Evolutionary conservation across 2,888 invertebrate genomes (phyloP).

Genomic region (Drosophila falleni): DNA sequence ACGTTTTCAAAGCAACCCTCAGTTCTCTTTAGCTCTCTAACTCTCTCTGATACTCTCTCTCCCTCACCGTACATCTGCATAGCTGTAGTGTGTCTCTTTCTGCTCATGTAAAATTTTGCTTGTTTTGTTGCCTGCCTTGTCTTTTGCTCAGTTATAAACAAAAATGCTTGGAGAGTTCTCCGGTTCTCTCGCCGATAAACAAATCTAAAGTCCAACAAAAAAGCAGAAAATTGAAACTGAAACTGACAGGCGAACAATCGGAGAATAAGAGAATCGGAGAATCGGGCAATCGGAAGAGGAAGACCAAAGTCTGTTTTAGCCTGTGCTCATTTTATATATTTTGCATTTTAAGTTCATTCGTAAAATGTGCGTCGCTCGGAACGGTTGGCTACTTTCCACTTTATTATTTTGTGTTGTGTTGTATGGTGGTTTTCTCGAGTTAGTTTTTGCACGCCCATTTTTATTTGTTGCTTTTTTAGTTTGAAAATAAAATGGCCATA

Average conservation of each 20-base stretch:
- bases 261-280: slow-evolving; percentile 6
- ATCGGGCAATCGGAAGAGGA: neutral
- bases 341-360: slow-evolving; percentile 79
- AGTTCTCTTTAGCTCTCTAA: neutral
- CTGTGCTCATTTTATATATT: slow-evolving; percentile 63
- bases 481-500: slow-evolving; percentile 22
- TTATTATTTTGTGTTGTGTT: slow-evolving; percentile 12
- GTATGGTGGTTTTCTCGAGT: neutral
- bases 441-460: slow-evolving; percentile 17
- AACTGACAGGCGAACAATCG: slow-evolving; percentile 44
- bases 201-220: slow-evolving; percentile 55
- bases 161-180: slow-evolving; percentile 42
- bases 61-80: slow-evolving; percentile 2
- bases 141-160: slow-evolving; percentile 62
- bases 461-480: slow-evolving; percentile 26
- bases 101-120: slow-evolving; percentile 15
- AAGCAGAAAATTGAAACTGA: slow-evolving; percentile 36
- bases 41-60: slow-evolving; percentile 1
- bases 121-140: slow-evolving; percentile 55
- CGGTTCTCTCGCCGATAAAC: slow-evolving; percentile 60
- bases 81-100: slow-evolving; percentile 32
- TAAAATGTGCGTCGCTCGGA: slow-evolving; percentile 77
- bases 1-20: slow-evolving; percentile 27
- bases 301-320: slow-evolving; percentile 28
- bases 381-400: slow-evolving; percentile 44